Percentiles rank a stretch among this genome's conserved stretches.
These are phyloP conservation scores for Lasioglossum zephyrum DNA, from an alignment of 2,888 invertebrate genomes.

Conservation along the genomic window DNA sequence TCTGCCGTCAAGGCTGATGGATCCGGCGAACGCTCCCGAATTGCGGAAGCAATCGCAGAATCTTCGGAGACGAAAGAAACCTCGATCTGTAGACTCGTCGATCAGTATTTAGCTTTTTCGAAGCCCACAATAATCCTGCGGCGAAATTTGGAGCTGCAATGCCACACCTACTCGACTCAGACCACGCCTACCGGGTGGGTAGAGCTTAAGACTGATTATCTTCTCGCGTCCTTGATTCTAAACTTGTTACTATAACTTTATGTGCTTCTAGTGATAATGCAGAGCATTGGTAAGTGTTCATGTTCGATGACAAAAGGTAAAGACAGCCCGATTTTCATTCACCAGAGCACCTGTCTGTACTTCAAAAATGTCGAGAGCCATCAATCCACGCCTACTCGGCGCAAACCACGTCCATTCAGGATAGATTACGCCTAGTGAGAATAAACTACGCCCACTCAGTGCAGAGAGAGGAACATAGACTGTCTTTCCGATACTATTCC, in stretches of 20 bases:
- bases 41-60: neutral
- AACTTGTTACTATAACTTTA: neutral
- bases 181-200: neutral
- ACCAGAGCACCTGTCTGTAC: neutral
- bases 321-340: neutral
- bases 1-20: conserved; percentile 48
- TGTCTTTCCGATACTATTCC: neutral
- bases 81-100: too few species aligned
- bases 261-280: neutral
- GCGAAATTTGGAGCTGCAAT: neutral
- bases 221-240: neutral
- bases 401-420: neutral
- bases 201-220: neutral
- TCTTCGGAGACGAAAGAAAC: neutral
- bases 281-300: neutral
- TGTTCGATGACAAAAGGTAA: too few species aligned
- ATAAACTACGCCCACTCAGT: neutral
- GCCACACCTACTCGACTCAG: neutral
- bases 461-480: neutral
- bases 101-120: neutral
- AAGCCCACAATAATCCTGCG: neutral
- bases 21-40: neutral
- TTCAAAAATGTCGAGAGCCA: neutral
- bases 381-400: neutral
- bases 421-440: too few species aligned